Conservation (phyloP, 2,888 invertebrate species). For the Lottia gigantea region DNA sequence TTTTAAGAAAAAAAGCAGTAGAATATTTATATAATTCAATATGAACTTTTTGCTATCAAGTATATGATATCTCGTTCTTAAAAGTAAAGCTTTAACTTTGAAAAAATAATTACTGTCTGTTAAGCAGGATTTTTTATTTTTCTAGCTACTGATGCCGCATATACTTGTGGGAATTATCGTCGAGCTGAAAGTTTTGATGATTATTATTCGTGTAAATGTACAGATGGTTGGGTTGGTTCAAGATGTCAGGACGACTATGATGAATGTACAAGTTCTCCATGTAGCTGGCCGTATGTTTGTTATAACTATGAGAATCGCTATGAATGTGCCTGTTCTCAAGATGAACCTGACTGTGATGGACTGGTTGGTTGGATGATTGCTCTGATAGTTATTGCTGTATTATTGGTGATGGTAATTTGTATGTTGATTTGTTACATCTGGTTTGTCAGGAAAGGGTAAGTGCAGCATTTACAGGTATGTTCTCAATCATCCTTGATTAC, state of each 20-base stretch:
- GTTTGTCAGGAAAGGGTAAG: constrained; percentile 15
- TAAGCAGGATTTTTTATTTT: too few relatives aligned
- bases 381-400: constrained; percentile 20
- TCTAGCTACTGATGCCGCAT: not conserved
- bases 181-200: constrained; percentile 21
- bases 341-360: constrained; percentile 28
- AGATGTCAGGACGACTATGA: constrained; percentile 23
- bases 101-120: too few relatives aligned
- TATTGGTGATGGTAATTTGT: not conserved
- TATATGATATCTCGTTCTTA: too few relatives aligned
- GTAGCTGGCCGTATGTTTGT: constrained; percentile 26
- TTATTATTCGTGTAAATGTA: constrained; percentile 25
- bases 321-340: constrained; percentile 24
- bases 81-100: too few relatives aligned
- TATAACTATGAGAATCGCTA: constrained; percentile 23
- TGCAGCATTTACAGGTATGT: too few relatives aligned
- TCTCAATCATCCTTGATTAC: too few relatives aligned
- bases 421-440: constrained; percentile 7
- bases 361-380: constrained; percentile 30
- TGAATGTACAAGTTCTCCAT: constrained; percentile 17
- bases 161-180: constrained; percentile 21
- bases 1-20: too few relatives aligned
- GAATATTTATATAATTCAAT: too few relatives aligned
- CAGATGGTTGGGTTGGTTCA: constrained; percentile 15
- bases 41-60: too few relatives aligned